A percentile compares a stretch with the other conserved stretches of the same genome.
Conservation (phyloP, 2,113 vertebrate genomes). For the Rhynchomys soricoides region DNA sequence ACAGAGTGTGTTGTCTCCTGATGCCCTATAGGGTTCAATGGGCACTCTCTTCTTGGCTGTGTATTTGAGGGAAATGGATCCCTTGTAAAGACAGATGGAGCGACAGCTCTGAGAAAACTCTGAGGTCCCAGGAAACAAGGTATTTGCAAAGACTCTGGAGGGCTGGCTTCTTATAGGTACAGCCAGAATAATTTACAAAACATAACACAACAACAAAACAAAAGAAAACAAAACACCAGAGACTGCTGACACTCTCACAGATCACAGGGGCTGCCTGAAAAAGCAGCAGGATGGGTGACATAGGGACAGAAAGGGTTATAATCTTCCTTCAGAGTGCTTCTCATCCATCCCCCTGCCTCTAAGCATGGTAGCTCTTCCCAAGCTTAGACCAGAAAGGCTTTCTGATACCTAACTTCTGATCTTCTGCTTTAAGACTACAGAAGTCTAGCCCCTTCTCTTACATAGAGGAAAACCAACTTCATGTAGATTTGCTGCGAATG, state of each 20-base stretch:
- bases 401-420: not conserved
- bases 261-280: not conserved
- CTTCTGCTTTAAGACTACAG: not conserved
- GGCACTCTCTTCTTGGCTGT: not conserved
- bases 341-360: not conserved
- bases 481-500: not conserved
- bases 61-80: not conserved
- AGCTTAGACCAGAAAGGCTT: not conserved
- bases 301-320: not conserved
- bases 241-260: slow-evolving; percentile 21
- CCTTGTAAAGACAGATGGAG: not conserved
- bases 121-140: not conserved
- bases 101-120: not conserved
- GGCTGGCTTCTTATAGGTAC: not conserved
- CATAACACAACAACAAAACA: not conserved
- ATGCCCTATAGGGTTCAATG: not conserved
- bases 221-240: not conserved
- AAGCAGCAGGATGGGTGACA: not conserved
- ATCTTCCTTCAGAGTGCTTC: slow-evolving; percentile 24
- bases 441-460: not conserved
- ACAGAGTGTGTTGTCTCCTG: not conserved
- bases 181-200: slow-evolving; percentile 48
- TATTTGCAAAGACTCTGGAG: not conserved
- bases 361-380: not conserved
- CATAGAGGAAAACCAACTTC: not conserved